Percentiles rank a stretch among this genome's conserved stretches.
Conservation (phyloP, 2,797 vertebrate species). For the Telmatherina bonti region DNA sequence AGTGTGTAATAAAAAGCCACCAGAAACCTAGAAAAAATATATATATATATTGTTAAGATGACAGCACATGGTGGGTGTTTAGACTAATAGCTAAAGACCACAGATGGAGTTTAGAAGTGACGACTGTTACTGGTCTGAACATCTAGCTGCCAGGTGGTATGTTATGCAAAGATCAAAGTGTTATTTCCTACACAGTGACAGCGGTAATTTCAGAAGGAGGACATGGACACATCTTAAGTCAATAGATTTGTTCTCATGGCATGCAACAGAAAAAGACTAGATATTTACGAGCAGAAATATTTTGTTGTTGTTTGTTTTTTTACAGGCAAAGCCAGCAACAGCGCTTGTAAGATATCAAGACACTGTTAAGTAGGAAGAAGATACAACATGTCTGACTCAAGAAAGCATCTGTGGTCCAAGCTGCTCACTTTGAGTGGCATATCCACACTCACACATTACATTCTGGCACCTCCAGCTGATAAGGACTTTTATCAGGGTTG, state of each 20-base stretch:
- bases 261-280: not conserved
- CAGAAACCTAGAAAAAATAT: not conserved
- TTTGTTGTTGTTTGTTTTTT: not conserved
- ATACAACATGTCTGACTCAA: constrained; percentile 33
- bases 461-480: constrained; percentile 29
- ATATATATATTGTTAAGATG: no score
- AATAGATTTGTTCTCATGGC: constrained; percentile 1
- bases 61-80: no score
- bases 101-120: constrained; percentile 48
- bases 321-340: not conserved
- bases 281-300: not conserved
- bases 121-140: constrained; percentile 26
- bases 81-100: not conserved
- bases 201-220: not conserved
- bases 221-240: not conserved
- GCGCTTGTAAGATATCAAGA: not conserved
- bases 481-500: constrained; percentile 5
- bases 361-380: constrained; percentile 17
- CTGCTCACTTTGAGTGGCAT: constrained; percentile 33
- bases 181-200: constrained; percentile 9
- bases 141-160: constrained; percentile 34
- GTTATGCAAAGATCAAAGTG: constrained; percentile 33
- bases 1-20: not conserved
- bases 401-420: constrained; percentile 53
- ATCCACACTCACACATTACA: constrained; percentile 26